These are phyloP conservation scores for Xenentodon cancila DNA, from an alignment of 2,797 vertebrate species.

Conservation along the genomic window DNA sequence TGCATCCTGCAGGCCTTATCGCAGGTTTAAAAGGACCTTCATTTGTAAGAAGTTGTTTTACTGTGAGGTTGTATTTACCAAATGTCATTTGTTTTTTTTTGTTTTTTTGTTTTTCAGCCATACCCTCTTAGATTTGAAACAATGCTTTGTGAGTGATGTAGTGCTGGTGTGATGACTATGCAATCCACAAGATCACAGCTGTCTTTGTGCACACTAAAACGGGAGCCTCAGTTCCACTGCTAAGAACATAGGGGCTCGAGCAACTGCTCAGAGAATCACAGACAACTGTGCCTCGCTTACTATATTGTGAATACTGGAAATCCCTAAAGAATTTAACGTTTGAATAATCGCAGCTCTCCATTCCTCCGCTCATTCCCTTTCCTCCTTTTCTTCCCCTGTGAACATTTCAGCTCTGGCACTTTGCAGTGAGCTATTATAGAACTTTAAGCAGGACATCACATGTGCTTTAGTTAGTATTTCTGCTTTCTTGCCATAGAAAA, in stretches of 20 bases:
- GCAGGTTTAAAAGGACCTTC: background rate
- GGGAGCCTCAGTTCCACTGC: constrained; percentile 23
- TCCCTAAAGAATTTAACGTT: constrained; percentile 56
- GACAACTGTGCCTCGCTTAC: constrained; percentile 32
- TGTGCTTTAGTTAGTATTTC: constrained; percentile 69
- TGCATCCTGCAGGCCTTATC: no score
- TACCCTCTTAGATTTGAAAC: background rate
- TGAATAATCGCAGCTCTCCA: constrained; percentile 58
- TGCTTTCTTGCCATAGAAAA: constrained; percentile 65
- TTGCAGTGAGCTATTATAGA: constrained; percentile 45
- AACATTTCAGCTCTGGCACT: constrained; percentile 64
- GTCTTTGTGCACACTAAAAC: constrained; percentile 14
- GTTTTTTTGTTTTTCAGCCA: background rate
- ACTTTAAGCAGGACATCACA: constrained; percentile 71
- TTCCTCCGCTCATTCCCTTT: constrained; percentile 27
- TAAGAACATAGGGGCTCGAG: constrained; percentile 34
- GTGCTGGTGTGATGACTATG: constrained; percentile 10
- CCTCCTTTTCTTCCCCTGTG: constrained; percentile 52
- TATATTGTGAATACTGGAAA: constrained; percentile 30
- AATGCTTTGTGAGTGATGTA: constrained; percentile 1
- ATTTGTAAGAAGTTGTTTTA: no score
- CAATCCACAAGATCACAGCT: constrained; percentile 21
- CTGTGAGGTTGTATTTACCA: no score
- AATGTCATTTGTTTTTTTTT: no score
- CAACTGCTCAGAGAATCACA: constrained; percentile 36